phyloP scores from a whole-genome alignment of 2,113 vertebrate species.

The Ammodytes dubius region DNA sequence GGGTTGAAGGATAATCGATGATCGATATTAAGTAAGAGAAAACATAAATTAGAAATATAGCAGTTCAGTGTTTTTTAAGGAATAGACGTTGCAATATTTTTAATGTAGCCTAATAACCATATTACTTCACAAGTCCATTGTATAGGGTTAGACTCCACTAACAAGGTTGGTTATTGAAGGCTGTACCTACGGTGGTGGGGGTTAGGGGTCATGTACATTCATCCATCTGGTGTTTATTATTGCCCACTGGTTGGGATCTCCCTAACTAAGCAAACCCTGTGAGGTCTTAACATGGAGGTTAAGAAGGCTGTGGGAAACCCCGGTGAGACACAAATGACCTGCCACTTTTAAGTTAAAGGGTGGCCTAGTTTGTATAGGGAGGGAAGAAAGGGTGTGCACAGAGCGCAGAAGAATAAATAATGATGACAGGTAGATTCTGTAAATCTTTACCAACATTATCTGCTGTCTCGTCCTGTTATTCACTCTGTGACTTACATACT shows the following conservation, averaged over 20 bases:
- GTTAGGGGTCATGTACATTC: slow-evolving; percentile 46
- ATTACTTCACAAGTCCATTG: neutral
- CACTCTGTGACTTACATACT: slow-evolving; percentile 4
- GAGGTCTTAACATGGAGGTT: slow-evolving; percentile 59
- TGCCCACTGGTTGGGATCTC: slow-evolving; percentile 36
- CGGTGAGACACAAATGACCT: slow-evolving; percentile 47
- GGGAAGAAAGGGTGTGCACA: neutral
- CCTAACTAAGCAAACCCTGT: slow-evolving; percentile 66
- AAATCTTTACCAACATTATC: neutral
- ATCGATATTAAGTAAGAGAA: too few species aligned
- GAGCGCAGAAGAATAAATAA: neutral
- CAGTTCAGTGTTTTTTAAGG: too few species aligned
- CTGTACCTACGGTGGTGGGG: slow-evolving; percentile 11
- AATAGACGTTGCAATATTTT: too few species aligned
- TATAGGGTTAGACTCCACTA: slow-evolving; percentile 20
- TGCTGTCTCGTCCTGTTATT: slow-evolving; percentile 18
- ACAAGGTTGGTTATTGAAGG: slow-evolving; percentile 31
- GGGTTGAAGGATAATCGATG: too few species aligned
- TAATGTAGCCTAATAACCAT: neutral
- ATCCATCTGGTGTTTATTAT: slow-evolving; percentile 64
- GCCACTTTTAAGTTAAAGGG: slow-evolving; percentile 36
- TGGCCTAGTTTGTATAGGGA: slow-evolving; percentile 4
- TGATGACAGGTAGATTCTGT: slow-evolving; percentile 16
- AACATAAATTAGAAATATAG: too few species aligned
- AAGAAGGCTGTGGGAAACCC: slow-evolving; percentile 54